These are phyloP conservation scores for Meandrina meandrites DNA, from an alignment of 92 coral and sea anemone species.

Conservation along the genomic window DNA sequence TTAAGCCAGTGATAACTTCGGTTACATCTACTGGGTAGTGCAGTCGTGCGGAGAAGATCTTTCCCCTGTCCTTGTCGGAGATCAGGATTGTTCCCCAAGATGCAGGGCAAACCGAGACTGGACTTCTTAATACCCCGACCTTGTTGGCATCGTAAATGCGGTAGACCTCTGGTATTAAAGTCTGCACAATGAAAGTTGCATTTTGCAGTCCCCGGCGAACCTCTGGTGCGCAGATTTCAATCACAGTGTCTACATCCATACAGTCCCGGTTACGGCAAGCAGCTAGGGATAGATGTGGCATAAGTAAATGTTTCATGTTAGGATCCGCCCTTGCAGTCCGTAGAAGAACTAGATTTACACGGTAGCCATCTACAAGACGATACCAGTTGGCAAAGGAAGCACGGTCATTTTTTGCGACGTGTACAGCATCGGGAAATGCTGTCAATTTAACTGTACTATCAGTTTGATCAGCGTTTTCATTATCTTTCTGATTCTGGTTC, in stretches of 20 bases:
- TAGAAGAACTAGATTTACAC: conserved; percentile 57
- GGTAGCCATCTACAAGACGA: conserved; percentile 56
- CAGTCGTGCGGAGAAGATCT: conserved; percentile 61
- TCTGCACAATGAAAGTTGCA: conserved; percentile 39
- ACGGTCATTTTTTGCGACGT: conserved; percentile 58
- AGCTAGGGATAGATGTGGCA: conserved; percentile 63
- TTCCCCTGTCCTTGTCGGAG: conserved; percentile 53
- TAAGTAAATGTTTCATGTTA: conserved; percentile 43
- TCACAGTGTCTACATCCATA: conserved; percentile 59
- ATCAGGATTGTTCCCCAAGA: conserved; percentile 48
- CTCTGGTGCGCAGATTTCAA: conserved; percentile 55
- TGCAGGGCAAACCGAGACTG: conserved; percentile 51
- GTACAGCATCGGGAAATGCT: conserved; percentile 60
- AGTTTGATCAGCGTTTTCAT: conserved; percentile 6
- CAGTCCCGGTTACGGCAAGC: conserved; percentile 61
- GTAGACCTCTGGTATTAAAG: conserved; percentile 54
- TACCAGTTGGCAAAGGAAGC: conserved; percentile 62
- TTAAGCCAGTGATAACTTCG: conserved; percentile 52
- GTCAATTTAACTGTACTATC: conserved; percentile 33
- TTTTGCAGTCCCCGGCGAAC: conserved; percentile 54
- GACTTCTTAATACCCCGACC: conserved; percentile 48
- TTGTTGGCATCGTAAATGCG: conserved; percentile 54
- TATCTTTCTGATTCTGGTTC: conserved; percentile 10
- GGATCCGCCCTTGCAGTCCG: conserved; percentile 61
- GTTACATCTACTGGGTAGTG: conserved; percentile 63